phyloP scores from a whole-genome alignment of 2,888 invertebrate species.

The Chrysolina oricalcia region DNA sequence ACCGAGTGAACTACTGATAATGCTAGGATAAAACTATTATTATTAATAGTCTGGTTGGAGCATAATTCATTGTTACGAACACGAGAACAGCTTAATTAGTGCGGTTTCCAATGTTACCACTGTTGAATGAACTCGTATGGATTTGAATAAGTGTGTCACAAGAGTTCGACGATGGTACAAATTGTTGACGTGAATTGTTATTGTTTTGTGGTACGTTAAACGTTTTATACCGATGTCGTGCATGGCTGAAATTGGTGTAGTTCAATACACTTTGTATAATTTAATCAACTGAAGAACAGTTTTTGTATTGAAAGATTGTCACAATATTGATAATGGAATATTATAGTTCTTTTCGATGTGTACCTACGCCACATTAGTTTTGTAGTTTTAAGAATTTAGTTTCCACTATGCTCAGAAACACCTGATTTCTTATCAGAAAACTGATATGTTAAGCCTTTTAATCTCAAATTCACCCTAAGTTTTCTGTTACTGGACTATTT shows the following conservation, averaged over 20 bases:
- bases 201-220: background rate
- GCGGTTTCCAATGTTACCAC: constrained; percentile 27
- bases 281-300: too few species aligned
- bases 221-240: background rate
- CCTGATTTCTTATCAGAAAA: too few species aligned
- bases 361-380: too few species aligned
- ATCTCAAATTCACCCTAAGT: too few species aligned
- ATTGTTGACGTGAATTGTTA: background rate
- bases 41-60: constrained; percentile 7
- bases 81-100: constrained; percentile 41
- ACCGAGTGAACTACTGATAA: background rate
- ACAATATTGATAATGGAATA: too few species aligned
- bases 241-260: background rate
- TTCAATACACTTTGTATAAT: background rate
- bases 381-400: too few species aligned
- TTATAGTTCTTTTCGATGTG: too few species aligned
- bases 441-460: too few species aligned
- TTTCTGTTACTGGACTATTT: too few species aligned
- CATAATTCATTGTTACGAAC: background rate
- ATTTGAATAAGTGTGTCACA: constrained; percentile 23
- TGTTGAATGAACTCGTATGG: constrained; percentile 32
- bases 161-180: background rate
- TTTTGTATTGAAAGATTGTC: too few species aligned
- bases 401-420: too few species aligned
- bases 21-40: constrained; percentile 1